Conservation (phyloP, 2,888 invertebrate species). For the Megaustenia siamemsis region DNA sequence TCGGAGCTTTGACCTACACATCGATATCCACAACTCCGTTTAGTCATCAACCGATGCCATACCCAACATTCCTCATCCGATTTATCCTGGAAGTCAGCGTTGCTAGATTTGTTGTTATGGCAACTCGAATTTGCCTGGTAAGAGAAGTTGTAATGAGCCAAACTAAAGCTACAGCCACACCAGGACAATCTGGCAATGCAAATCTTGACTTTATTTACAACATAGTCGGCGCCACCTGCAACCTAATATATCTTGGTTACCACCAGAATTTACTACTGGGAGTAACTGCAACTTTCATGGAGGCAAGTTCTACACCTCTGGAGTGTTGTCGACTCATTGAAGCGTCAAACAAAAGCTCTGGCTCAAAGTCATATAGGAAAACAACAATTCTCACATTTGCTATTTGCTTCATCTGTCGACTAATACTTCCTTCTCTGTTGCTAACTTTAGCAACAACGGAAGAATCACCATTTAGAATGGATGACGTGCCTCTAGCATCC, state of each 20-base stretch:
- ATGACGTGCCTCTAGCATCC: constrained; percentile 1
- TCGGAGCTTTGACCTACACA: constrained; percentile 37
- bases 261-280: constrained; percentile 35
- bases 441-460: constrained; percentile 1
- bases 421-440: constrained; percentile 14
- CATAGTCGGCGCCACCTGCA: neutral
- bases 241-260: constrained; percentile 9
- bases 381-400: constrained; percentile 12
- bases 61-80: constrained; percentile 32
- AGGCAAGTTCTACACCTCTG: neutral
- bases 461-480: constrained; percentile 38
- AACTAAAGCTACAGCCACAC: neutral
- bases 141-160: neutral
- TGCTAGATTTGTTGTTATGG: constrained; percentile 28
- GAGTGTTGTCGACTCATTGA: constrained; percentile 26
- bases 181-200: constrained; percentile 26
- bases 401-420: constrained; percentile 6
- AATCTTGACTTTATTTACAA: constrained; percentile 18
- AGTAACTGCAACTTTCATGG: constrained; percentile 23
- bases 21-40: constrained; percentile 20
- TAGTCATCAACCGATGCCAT: constrained; percentile 39
- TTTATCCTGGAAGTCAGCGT: constrained; percentile 18
- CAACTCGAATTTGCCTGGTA: constrained; percentile 31
- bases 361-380: constrained; percentile 2
- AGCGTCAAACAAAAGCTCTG: neutral